Conservation (phyloP, 2,888 invertebrate genomes). For the Drosophila imparisetae region DNA sequence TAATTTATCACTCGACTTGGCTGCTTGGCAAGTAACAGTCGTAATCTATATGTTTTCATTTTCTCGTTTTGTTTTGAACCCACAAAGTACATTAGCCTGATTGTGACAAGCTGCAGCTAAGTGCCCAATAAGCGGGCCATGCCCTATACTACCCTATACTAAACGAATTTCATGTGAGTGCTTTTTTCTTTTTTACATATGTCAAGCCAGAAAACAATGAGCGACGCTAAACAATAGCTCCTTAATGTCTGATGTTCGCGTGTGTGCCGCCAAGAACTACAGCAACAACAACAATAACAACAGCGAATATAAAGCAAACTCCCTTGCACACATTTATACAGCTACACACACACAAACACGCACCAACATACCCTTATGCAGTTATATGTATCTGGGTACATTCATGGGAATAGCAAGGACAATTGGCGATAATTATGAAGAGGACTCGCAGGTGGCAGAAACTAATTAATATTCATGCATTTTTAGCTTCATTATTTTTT, state of each 20-base stretch:
- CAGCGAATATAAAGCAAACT: conserved; percentile 5
- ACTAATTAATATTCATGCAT: not conserved
- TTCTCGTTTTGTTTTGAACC: conserved; percentile 12
- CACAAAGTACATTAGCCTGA: conserved; percentile 70
- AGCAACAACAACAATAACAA: conserved; percentile 13
- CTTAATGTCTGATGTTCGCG: conserved; percentile 49
- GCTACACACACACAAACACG: not conserved
- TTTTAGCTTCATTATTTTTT: not conserved
- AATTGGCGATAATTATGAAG: conserved; percentile 17
- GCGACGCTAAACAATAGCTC: conserved; percentile 54
- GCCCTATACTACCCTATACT: not conserved
- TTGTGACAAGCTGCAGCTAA: conserved; percentile 70
- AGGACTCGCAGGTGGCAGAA: conserved; percentile 8
- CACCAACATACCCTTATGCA: not conserved
- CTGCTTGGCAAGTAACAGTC: conserved; percentile 11
- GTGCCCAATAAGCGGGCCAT: conserved; percentile 38
- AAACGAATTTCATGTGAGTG: conserved; percentile 9
- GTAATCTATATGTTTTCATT: conserved; percentile 43
- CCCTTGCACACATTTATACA: not conserved
- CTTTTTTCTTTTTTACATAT: conserved; percentile 38
- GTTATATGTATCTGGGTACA: not conserved
- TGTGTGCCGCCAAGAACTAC: conserved; percentile 30
- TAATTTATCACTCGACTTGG: conserved; percentile 36
- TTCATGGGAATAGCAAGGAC: conserved; percentile 4
- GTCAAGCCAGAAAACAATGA: conserved; percentile 66